Percentiles rank a stretch among this genome's conserved stretches.
Evolutionary conservation across 2,888 invertebrate species (phyloP).

Genomic region (Taphrorychus bicolor): DNA sequence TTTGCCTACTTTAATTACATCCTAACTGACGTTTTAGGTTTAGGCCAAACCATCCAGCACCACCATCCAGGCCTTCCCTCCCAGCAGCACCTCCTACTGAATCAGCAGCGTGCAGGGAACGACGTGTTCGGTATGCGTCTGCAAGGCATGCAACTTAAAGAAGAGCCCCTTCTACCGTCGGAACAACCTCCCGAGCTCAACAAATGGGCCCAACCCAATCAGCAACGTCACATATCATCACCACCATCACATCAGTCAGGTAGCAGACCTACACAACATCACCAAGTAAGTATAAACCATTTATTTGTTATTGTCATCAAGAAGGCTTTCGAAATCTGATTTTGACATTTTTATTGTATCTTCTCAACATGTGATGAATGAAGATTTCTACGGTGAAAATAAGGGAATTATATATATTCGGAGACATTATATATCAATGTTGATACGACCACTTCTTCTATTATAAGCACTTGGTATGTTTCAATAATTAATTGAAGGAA

Average conservation of each 20-base stretch:
- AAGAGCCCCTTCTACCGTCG: constrained; percentile 55
- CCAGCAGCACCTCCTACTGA: constrained; percentile 66
- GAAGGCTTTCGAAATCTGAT: too few relatives aligned
- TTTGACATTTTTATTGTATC: too few relatives aligned
- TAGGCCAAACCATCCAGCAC: constrained; percentile 70
- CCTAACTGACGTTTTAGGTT: too few relatives aligned
- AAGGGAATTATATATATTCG: too few relatives aligned
- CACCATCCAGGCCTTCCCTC: constrained; percentile 62
- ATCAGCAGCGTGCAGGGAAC: constrained; percentile 2
- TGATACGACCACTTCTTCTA: too few relatives aligned
- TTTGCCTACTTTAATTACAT: too few relatives aligned
- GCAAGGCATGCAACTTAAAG: constrained; percentile 54
- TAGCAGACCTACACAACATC: constrained; percentile 23
- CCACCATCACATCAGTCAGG: constrained; percentile 18
- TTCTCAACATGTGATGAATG: too few relatives aligned
- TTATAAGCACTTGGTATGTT: too few relatives aligned
- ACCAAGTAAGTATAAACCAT: constrained; percentile 27
- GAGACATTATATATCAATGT: too few relatives aligned
- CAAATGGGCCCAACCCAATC: constrained; percentile 20
- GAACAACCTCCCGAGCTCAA: constrained; percentile 48
- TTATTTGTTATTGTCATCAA: too few relatives aligned
- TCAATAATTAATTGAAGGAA: too few relatives aligned
- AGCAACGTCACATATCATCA: constrained; percentile 29
- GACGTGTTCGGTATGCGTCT: constrained; percentile 30
- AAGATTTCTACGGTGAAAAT: too few relatives aligned